Base-by-base conservation (phyloP, 2,113 vertebrate species). In the Trichomycterus rosablanca region DNA sequence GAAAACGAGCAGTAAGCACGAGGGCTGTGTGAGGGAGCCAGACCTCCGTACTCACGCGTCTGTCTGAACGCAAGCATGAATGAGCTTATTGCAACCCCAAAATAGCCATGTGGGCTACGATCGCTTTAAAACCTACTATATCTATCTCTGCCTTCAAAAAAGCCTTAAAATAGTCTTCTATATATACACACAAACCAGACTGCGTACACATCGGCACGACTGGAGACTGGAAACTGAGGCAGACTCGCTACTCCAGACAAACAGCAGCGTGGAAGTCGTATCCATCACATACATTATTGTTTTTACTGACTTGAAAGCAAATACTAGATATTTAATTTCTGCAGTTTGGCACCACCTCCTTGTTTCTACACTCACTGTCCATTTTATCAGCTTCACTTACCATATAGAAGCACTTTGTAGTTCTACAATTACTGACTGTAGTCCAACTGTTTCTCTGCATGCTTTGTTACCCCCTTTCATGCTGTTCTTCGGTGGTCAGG, bases 151-250 rank as follows among this genome's bases (percentile, higher is more conserved):
- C 75, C 75, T 75, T 60, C 28, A 74, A 71, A 71, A 63, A 62
- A 56, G 70, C 69, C 72, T 84, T 83, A 85, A 86, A 84, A 86
- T 85, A 85, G 78, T 59, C 0, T 10, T 75, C 81, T 83, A 74
- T 81, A 81, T 79, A 79, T 81, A 83, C 68, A 74, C 54, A 74
- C 69, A 75, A 61, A 40, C 67, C 39, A 66, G 50, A 75, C 61
- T 59, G 26, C 56, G 28, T 63, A 53, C 54, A 63, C 70, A 52
- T 51, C 49, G 35, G 48, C 43, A 60, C 42, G 30, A 65, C 72
- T 67, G 74, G 14, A 23, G 54, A 45, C 48, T 45, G 34, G 65
- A 72, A 70, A 45, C 48, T 45, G 34, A 64, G 71, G 70, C 71
- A 63, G 68, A 74, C 72, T 45, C 44, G 70, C 63, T 69, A 72